Percentiles rank a stretch among this genome's conserved stretches.
Evolutionary conservation across 2,888 invertebrate species (phyloP).

Genomic region (Ischnus inquisitorius): DNA sequence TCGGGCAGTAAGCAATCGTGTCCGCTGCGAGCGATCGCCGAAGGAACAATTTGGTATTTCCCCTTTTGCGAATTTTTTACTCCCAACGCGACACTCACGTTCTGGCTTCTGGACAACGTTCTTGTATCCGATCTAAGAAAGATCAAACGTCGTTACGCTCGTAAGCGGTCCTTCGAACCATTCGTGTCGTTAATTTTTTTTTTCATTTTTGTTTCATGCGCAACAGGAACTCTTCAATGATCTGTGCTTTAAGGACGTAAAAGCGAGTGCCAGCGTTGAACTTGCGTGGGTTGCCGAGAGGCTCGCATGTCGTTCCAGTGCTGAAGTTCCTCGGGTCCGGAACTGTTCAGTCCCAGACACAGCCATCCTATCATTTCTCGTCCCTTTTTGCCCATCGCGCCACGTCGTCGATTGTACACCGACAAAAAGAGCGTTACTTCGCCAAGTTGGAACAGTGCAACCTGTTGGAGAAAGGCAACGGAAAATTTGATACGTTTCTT

Average conservation of each 20-base stretch:
- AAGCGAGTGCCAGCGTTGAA: slow-evolving; percentile 97
- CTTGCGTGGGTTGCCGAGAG: slow-evolving; percentile 93
- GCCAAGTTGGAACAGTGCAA: slow-evolving; percentile 96
- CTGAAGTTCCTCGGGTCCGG: slow-evolving; percentile 95
- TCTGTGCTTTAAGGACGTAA: slow-evolving; percentile 86
- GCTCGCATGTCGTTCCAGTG: slow-evolving; percentile 98
- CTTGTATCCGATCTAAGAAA: slow-evolving; percentile 34
- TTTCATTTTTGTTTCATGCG: slow-evolving; percentile 31
- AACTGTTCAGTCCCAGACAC: slow-evolving; percentile 95
- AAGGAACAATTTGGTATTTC: slow-evolving; percentile 44
- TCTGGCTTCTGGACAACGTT: slow-evolving; percentile 42
- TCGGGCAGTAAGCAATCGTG: slow-evolving; percentile 79
- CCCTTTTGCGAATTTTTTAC: slow-evolving; percentile 39
- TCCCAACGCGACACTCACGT: slow-evolving; percentile 44
- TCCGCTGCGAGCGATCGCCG: slow-evolving; percentile 68
- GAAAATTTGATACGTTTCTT: too few relatives aligned
- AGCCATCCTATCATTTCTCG: slow-evolving; percentile 99
- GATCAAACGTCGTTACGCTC: slow-evolving; percentile 53
- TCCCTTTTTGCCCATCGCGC: slow-evolving; percentile 96
- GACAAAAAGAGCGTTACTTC: slow-evolving; percentile 98
- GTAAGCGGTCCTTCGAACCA: slow-evolving; percentile 33
- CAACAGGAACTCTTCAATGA: slow-evolving; percentile 57
- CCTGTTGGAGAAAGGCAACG: slow-evolving; percentile 86
- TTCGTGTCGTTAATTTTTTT: slow-evolving; percentile 8
- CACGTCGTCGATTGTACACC: slow-evolving; percentile 96